Percentiles rank a stretch among this genome's conserved stretches.
These are phyloP conservation scores for Aegypius monachus DNA, from an alignment of 2,113 vertebrate species.

Conservation along the genomic window DNA sequence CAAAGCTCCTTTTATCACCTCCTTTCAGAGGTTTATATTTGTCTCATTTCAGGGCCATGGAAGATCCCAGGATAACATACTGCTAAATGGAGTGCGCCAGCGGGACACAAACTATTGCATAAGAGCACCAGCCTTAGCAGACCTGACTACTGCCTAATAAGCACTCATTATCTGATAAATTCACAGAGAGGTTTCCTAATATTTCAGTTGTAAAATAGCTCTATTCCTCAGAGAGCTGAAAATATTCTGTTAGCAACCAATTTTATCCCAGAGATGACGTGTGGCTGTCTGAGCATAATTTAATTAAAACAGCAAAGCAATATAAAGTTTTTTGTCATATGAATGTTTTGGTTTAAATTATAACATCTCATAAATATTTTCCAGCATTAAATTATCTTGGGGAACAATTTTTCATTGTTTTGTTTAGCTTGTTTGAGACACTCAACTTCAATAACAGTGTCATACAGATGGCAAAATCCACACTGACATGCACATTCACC, in stretches of 20 bases:
- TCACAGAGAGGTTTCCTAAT: not conserved
- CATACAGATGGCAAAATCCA: not conserved
- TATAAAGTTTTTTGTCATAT: not conserved
- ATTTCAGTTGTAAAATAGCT: not conserved
- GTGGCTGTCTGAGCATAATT: not conserved
- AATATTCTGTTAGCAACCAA: not conserved
- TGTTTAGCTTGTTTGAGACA: not conserved
- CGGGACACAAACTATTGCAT: accelerated
- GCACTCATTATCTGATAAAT: not conserved
- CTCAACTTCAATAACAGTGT: not conserved
- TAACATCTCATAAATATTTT: not conserved
- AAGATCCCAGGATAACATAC: accelerated
- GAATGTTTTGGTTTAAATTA: not conserved
- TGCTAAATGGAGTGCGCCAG: accelerated
- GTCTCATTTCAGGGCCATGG: accelerated
- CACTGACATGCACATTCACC: accelerated
- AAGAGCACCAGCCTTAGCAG: not conserved
- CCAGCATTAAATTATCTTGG: not conserved
- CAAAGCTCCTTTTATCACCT: not conserved
- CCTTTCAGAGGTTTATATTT: not conserved
- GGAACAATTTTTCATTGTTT: not conserved
- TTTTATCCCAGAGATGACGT: not conserved
- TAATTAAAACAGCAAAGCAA: not conserved
- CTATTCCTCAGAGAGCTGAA: not conserved
- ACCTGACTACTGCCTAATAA: not conserved